Evolutionary conservation across 2,113 vertebrate species (phyloP).

Genomic region (Otus sunia): DNA sequence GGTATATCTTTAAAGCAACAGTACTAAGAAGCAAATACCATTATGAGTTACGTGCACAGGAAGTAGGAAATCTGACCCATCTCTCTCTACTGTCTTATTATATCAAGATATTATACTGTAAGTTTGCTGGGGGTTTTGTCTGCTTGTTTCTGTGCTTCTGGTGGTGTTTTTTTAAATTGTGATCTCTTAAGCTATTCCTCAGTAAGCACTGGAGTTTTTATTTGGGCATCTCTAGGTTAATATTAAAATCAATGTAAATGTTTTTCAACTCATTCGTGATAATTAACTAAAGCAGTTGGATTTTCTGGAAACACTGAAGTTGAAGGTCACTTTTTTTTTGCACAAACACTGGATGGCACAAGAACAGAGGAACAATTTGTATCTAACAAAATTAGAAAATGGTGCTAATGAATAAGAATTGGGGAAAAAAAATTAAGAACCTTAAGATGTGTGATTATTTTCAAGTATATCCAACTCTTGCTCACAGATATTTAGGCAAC

Average conservation of each 20-base stretch:
- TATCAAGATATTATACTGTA: background rate
- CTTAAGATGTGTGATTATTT: background rate
- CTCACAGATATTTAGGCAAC: background rate
- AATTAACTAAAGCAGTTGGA: background rate
- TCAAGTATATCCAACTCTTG: background rate
- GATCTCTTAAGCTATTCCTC: background rate
- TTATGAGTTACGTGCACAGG: background rate
- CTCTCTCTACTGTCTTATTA: background rate
- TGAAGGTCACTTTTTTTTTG: background rate
- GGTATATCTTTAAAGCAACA: background rate
- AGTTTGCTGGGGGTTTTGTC: background rate
- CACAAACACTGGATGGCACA: background rate
- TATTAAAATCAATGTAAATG: background rate
- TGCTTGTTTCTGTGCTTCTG: background rate
- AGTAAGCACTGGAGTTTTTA: background rate
- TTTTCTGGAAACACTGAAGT: background rate
- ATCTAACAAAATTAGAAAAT: background rate
- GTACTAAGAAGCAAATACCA: background rate
- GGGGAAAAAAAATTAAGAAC: background rate
- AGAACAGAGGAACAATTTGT: background rate
- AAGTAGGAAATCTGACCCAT: background rate
- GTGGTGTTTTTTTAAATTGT: background rate
- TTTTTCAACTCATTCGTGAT: background rate
- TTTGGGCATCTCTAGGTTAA: background rate
- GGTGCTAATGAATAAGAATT: background rate